Conservation (phyloP, 2,797 vertebrate genomes). For the Amniataba percoides region DNA sequence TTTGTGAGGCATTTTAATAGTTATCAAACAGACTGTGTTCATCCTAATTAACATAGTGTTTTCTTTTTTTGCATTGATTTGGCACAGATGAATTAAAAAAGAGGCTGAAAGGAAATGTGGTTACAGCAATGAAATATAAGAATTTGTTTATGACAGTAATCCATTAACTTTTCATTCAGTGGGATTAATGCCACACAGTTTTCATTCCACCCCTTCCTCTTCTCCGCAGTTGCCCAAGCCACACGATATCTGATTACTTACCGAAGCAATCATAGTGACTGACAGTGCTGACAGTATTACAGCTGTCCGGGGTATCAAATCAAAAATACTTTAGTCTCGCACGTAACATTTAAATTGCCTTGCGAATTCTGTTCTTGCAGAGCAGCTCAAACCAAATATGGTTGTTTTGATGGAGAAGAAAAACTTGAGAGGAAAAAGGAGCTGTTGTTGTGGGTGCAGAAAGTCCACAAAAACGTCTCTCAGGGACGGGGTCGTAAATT, state of each 20-base stretch:
- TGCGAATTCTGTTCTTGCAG: background rate
- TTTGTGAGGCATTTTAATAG: background rate
- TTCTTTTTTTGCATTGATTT: slow-evolving; percentile 26
- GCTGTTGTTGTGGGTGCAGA: slow-evolving; percentile 29
- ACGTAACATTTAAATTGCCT: background rate
- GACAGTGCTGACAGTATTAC: slow-evolving; percentile 39
- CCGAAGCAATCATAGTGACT: slow-evolving; percentile 43
- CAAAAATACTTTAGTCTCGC: slow-evolving; percentile 11
- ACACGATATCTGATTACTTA: slow-evolving; percentile 40
- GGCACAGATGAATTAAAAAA: slow-evolving; percentile 13
- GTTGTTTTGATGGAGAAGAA: slow-evolving; percentile 42
- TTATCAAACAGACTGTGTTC: background rate
- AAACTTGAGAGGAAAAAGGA: no score
- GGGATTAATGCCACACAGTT: slow-evolving; percentile 19
- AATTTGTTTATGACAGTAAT: slow-evolving; percentile 38
- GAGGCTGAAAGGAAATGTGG: slow-evolving; percentile 3
- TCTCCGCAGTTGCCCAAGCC: slow-evolving; percentile 5
- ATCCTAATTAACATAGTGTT: slow-evolving; percentile 31
- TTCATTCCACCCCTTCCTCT: slow-evolving; percentile 14
- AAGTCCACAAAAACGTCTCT: slow-evolving; percentile 39
- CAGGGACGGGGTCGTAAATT: slow-evolving; percentile 57
- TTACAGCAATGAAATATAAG: slow-evolving; percentile 7
- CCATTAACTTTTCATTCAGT: slow-evolving; percentile 25
- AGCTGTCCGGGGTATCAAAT: slow-evolving; percentile 35
- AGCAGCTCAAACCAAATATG: background rate